Base-by-base conservation (phyloP, 2,888 invertebrate species). In the Leuctra nigra region DNA sequence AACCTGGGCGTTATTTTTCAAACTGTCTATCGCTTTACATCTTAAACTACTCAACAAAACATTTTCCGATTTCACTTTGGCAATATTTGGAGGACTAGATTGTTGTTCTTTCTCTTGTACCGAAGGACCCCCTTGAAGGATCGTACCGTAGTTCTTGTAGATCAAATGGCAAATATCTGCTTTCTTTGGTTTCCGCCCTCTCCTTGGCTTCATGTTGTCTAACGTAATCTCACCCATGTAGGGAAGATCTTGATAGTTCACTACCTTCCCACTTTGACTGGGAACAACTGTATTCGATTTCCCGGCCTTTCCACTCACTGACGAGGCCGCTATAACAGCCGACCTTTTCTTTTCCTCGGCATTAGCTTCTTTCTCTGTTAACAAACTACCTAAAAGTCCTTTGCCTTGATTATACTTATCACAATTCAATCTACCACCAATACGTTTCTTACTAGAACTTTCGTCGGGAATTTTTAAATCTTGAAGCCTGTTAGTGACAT, bases 181-280 rank as follows among this genome's bases (percentile, higher is more conserved):
- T 70, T 93, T 92, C 68, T 92, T 92, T 0, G 92, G 93, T 67
- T 93, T 93, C 16, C 92, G 77, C 0, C 92, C 92, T 60, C 93
- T 77, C 35, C 91, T 74, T 0, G 92, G 92, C 64, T 91, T 88
- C 13, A 87, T 87, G 71, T 92, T 90, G 68, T 91, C 91, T 55
- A 92, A 71, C 0, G 91, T 91, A 77, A 92, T 91, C 70, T 92
- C 92, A 0, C 92, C 92, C 91, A 92, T 92, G 71, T 91, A 92
- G 0, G 92, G 92, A 46, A 92, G 73, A 67, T 92, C 91, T 44
- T 87, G 84, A 68, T 87, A 91, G 44, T 86, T 86, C 63, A 88
- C 78, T 23, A 82, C 77, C 59, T 75, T 69, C 41, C 41, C 53
- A 16, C 33, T 13, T 14, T 50, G 50, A 33, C 54, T 35, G 9